A percentile compares a stretch with the other conserved stretches of the same genome.
Conservation (phyloP, 2,113 vertebrate species). For the Salvelinus fontinalis region DNA sequence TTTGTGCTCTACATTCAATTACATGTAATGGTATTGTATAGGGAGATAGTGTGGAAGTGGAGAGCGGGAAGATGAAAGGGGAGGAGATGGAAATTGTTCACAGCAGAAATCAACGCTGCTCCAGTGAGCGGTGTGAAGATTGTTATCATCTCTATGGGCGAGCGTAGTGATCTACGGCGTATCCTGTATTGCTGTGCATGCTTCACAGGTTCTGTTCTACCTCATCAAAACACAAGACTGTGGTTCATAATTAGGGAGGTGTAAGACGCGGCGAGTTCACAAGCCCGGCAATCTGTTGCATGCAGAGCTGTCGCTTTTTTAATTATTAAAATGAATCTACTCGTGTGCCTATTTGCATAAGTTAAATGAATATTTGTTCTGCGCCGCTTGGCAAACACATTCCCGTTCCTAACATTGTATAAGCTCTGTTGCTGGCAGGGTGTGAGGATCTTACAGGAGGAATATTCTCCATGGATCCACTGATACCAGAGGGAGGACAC, state of each 20-base stretch:
- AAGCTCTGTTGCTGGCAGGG: conserved; percentile 14
- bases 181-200: conserved; percentile 6
- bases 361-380: conserved; percentile 60
- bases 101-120: not conserved
- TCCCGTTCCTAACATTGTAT: conserved; percentile 20
- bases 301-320: conserved; percentile 42
- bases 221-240: conserved; percentile 30
- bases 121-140: not conserved
- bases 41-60: conserved; percentile 1
- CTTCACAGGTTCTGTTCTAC: conserved; percentile 21
- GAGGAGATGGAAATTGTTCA: no score
- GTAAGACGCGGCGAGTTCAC: conserved; percentile 35
- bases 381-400: conserved; percentile 46
- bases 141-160: conserved; percentile 6
- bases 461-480: not conserved
- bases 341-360: conserved; percentile 51
- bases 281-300: conserved; percentile 56
- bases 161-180: not conserved
- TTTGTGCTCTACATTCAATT: conserved; percentile 2
- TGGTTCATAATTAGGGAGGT: conserved; percentile 51
- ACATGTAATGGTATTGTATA: not conserved
- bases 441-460: conserved; percentile 22
- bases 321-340: conserved; percentile 60
- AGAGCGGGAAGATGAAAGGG: no score
- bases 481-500: conserved; percentile 2